Conservation (phyloP, 2,888 invertebrate species). For the Cryptocheilus praepositus region DNA sequence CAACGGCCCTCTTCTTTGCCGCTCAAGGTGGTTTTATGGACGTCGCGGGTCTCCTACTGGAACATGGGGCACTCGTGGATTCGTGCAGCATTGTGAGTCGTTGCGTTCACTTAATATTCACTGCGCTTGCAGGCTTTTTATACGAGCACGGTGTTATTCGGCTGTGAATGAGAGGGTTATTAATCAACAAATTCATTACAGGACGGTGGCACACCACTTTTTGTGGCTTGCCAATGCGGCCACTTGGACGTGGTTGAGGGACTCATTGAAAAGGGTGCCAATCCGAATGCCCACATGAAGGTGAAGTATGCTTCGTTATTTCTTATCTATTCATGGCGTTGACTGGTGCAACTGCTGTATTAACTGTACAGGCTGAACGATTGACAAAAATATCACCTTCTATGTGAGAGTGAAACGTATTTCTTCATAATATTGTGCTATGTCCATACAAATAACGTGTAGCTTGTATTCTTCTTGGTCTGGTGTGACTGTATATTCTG, state of each 20-base stretch:
- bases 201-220: constrained; percentile 97
- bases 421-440: too few relatives aligned
- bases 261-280: constrained; percentile 87
- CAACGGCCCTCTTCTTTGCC: constrained; percentile 94
- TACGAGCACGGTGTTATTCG: too few relatives aligned
- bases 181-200: constrained; percentile 70
- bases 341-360: too few relatives aligned
- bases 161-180: neutral
- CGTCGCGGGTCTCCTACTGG: constrained; percentile 86
- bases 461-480: too few relatives aligned
- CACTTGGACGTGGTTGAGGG: constrained; percentile 92
- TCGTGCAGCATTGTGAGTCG: constrained; percentile 84
- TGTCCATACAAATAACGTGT: too few relatives aligned
- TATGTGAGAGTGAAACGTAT: too few relatives aligned
- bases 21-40: constrained; percentile 94
- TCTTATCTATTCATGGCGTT: too few relatives aligned
- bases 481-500: too few relatives aligned
- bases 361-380: too few relatives aligned
- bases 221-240: constrained; percentile 94
- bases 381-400: too few relatives aligned
- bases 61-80: constrained; percentile 86
- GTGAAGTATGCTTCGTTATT: too few relatives aligned
- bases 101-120: neutral
- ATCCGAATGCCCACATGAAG: constrained; percentile 90
- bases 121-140: too few relatives aligned